Percentiles rank a stretch among this genome's conserved stretches.
phyloP scores from a whole-genome alignment of 2,113 vertebrate species.

The Anhinga anhinga region DNA sequence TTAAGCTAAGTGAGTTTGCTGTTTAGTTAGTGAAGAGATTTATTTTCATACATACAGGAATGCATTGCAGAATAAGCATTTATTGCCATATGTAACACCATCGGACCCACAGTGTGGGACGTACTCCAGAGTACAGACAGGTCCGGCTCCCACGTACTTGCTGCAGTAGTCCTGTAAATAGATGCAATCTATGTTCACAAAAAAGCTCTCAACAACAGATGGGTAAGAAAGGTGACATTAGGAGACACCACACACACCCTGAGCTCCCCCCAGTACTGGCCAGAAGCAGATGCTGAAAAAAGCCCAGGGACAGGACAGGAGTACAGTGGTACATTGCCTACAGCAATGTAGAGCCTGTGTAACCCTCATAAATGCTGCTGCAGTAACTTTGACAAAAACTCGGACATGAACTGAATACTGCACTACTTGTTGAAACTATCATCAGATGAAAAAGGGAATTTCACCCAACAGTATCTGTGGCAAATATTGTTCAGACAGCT shows the following conservation, averaged over 20 bases:
- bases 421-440: neutral
- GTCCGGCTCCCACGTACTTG: fast-evolving
- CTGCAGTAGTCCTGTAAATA: neutral
- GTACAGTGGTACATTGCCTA: neutral
- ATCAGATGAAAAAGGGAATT: neutral
- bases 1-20: neutral
- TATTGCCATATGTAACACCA: neutral
- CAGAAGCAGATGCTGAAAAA: neutral
- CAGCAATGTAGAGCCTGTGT: neutral
- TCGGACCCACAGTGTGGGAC: neutral
- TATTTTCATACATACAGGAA: neutral
- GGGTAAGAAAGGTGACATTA: neutral
- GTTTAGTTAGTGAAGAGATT: neutral
- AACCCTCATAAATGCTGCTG: neutral
- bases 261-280: neutral
- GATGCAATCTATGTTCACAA: neutral
- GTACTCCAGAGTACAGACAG: neutral
- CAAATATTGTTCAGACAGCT: neutral
- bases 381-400: neutral
- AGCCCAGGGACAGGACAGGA: neutral
- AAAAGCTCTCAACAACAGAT: neutral
- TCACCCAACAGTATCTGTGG: neutral
- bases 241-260: neutral
- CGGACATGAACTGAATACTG: neutral
- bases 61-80: slow-evolving; percentile 14